Evolutionary conservation across 2,113 vertebrate species (phyloP).

Genomic region (Bos indicus): DNA sequence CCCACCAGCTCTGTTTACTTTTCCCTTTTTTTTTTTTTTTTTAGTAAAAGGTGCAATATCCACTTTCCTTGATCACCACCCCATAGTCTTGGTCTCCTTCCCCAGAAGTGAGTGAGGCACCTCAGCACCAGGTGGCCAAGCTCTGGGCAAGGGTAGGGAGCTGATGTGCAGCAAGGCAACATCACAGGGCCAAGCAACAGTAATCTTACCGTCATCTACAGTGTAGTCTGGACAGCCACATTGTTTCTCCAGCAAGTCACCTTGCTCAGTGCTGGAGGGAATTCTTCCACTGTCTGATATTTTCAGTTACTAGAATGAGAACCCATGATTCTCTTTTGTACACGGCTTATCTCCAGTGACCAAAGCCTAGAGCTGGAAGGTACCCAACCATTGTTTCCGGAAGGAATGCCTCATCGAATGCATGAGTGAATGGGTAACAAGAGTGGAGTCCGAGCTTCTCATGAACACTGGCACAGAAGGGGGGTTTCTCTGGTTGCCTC

Average conservation of each 20-base stretch:
- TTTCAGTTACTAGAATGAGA: not conserved
- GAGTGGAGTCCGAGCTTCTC: not conserved
- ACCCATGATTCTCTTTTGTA: not conserved
- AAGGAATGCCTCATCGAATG: not conserved
- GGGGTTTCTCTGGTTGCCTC: not conserved
- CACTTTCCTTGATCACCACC: not conserved
- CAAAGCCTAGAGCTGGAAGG: not conserved
- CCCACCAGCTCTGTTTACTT: not conserved
- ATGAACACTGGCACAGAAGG: not conserved
- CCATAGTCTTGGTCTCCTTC: not conserved
- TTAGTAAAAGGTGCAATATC: not conserved
- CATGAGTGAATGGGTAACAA: not conserved
- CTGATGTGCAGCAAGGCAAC: too few species aligned
- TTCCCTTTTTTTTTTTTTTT: not conserved
- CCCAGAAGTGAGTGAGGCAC: not conserved
- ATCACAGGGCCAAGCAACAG: not conserved
- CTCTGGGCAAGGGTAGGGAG: not conserved
- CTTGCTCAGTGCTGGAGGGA: not conserved
- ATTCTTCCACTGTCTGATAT: not conserved
- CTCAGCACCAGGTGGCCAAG: too few species aligned
- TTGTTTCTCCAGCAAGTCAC: not conserved
- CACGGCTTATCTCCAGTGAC: not conserved
- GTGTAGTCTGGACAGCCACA: accelerated
- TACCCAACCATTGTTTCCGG: too few species aligned
- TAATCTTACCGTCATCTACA: not conserved